Percentiles rank a stretch among this genome's conserved stretches.
These are phyloP conservation scores for Gallinago media DNA, from an alignment of 2,113 vertebrate species.

Conservation along the genomic window DNA sequence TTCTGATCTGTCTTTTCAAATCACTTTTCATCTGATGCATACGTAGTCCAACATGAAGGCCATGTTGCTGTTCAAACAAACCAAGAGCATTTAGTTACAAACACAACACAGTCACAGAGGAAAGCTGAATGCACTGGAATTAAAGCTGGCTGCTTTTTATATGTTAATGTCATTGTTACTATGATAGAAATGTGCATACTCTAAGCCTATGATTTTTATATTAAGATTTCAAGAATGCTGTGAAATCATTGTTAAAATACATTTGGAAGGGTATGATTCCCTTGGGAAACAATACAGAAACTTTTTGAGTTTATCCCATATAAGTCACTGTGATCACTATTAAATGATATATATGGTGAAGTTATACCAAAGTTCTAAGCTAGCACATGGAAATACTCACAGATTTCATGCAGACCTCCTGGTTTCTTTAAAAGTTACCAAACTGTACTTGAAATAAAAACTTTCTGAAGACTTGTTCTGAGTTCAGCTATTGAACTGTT, in stretches of 20 bases:
- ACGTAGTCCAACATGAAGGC: background rate
- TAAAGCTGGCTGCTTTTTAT: background rate
- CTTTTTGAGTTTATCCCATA: background rate
- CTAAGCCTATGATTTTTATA: background rate
- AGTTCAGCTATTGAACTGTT: background rate
- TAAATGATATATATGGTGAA: fast-evolving
- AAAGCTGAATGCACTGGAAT: background rate
- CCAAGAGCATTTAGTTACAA: background rate
- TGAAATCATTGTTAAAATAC: background rate
- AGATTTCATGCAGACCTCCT: background rate
- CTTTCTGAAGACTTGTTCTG: background rate
- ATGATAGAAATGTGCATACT: background rate
- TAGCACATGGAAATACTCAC: background rate
- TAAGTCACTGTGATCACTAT: background rate
- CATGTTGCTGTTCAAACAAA: background rate
- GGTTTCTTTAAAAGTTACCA: background rate
- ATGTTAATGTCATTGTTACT: background rate
- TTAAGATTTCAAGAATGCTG: background rate
- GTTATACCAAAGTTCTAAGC: background rate
- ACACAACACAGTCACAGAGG: background rate
- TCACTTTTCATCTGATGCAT: constrained; percentile 2
- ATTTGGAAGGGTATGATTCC: background rate
- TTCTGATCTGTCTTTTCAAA: background rate
- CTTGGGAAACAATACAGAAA: background rate
- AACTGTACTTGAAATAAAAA: background rate